Conservation (phyloP, 2,888 invertebrate genomes). For the Timema podura region DNA sequence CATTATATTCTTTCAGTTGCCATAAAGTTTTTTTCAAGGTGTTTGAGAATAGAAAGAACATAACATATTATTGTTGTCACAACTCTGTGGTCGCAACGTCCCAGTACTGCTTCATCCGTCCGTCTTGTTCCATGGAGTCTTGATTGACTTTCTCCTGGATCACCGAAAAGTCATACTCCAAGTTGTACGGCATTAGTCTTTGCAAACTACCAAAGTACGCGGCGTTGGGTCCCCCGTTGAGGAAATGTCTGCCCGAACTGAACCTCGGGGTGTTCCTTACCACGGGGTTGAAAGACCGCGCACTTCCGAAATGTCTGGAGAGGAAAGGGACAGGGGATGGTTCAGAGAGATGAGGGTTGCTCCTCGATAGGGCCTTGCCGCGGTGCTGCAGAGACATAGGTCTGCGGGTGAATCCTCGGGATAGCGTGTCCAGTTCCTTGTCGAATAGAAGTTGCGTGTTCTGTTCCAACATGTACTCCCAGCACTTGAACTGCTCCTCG, state of each 20-base stretch:
- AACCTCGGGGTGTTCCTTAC: conserved; percentile 45
- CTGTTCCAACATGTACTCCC: conserved; percentile 91
- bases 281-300: conserved; percentile 68
- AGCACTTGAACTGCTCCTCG: conserved; percentile 86
- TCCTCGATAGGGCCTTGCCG: conserved; percentile 47
- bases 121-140: conserved; percentile 75
- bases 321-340: conserved; percentile 47
- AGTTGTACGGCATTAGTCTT: conserved; percentile 75
- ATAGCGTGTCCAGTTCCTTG: conserved; percentile 78
- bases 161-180: conserved; percentile 79
- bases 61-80: conserved; percentile 43
- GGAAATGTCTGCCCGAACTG: conserved; percentile 56
- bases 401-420: conserved; percentile 40
- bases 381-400: conserved; percentile 3
- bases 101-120: conserved; percentile 87
- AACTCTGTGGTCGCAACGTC: conserved; percentile 84
- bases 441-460: conserved; percentile 85
- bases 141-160: conserved; percentile 69
- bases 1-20: too few species aligned
- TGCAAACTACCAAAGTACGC: conserved; percentile 85
- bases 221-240: conserved; percentile 74
- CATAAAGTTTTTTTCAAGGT: too few species aligned
- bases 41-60: not conserved
- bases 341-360: conserved; percentile 63
- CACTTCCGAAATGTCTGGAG: conserved; percentile 75